A percentile compares a stretch with the other conserved stretches of the same genome.
Conservation (phyloP, 2,797 vertebrate genomes). For the Neomorphus geoffroyi region DNA sequence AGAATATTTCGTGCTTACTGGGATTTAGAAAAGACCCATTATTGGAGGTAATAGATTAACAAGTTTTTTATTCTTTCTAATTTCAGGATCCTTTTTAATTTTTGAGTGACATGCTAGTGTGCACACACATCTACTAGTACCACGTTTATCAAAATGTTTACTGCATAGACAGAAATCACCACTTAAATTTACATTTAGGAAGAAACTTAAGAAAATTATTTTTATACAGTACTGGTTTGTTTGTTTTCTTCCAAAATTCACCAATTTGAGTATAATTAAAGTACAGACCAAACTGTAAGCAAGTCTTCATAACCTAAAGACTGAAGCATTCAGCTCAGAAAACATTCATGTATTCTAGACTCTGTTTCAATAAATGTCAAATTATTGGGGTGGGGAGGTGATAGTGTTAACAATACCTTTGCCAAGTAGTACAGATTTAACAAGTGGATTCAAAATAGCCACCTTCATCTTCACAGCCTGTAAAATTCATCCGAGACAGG, state of each 20-base stretch:
- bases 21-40: background rate
- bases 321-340: background rate
- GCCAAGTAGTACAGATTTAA: background rate
- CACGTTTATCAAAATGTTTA: background rate
- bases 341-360: background rate
- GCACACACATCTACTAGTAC: accelerated
- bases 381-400: background rate
- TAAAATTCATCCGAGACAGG: background rate
- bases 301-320: background rate
- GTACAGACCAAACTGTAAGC: background rate
- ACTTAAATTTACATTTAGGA: background rate
- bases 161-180: background rate
- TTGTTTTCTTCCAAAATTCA: background rate
- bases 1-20: background rate
- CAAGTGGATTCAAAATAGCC: background rate
- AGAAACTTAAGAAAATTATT: background rate
- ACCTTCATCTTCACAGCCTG: background rate
- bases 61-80: background rate
- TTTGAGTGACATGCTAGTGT: background rate
- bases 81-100: background rate
- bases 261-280: background rate
- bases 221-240: background rate
- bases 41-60: background rate
- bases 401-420: background rate
- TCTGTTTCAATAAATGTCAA: background rate